Evolutionary conservation across 2,113 vertebrate genomes (phyloP).

Genomic region (Petrocephalus zakoni): DNA sequence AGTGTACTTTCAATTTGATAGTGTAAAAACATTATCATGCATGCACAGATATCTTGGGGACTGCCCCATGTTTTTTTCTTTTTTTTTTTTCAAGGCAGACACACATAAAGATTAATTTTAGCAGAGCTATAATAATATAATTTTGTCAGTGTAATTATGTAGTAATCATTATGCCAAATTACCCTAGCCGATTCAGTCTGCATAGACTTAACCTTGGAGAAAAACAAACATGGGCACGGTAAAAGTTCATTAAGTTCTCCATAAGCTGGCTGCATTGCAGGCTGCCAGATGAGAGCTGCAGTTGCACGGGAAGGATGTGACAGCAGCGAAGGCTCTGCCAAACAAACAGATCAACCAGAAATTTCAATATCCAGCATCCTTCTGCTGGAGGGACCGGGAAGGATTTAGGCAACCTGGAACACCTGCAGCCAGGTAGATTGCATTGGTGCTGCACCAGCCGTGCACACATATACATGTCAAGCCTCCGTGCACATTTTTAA

Average conservation of each 20-base stretch:
- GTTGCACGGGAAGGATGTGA: constrained; percentile 20
- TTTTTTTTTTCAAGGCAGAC: background rate
- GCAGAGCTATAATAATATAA: background rate
- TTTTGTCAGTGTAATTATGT: background rate
- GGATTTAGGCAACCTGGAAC: background rate
- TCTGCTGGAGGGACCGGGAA: background rate
- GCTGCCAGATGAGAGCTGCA: background rate
- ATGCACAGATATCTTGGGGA: background rate
- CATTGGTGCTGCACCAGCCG: background rate
- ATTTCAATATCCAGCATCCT: constrained; percentile 17
- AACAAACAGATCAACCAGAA: constrained; percentile 26
- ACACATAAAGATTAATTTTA: background rate
- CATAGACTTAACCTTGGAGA: background rate
- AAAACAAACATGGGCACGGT: background rate
- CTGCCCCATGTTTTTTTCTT: background rate
- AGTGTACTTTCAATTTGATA: background rate
- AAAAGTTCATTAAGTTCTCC: background rate
- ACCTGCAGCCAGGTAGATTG: background rate
- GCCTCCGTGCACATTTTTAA: background rate
- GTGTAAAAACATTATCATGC: background rate
- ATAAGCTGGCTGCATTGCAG: background rate
- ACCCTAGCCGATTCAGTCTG: background rate
- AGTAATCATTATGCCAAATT: background rate
- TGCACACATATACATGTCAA: background rate
- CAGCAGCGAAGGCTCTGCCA: constrained; percentile 28